Evolutionary conservation across 2,113 vertebrate species (phyloP), one percentile per base, ranked within the genome.

Genomic region (Corythoichthys intestinalis): DNA sequence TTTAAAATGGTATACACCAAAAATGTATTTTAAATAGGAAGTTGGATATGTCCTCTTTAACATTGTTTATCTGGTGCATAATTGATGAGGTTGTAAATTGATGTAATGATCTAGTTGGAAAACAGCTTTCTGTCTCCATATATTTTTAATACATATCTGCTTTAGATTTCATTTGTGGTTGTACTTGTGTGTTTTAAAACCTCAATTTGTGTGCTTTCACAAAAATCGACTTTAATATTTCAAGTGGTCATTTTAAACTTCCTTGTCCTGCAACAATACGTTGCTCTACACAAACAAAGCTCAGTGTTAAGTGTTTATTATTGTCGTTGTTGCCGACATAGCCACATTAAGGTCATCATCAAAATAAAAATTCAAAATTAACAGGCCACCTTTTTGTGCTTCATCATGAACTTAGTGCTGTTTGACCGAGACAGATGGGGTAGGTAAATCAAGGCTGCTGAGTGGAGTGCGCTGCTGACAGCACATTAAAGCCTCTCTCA

Each of bases 401-500:
- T 76, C 62, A 74, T 77, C 77, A 71, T 66, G 64, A 75, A 76
- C 78, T 85, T 85, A 77, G 81, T 85, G 75, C 74, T 74, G 77
- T 77, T 83, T 86, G 86, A 88, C 87, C 83, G 85, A 88, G 88
- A 88, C 89, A 90, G 87, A 90, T 90, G 90, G 88, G 77, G 76
- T 82, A 90, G 88, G 90, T 91, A 89, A 91, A 91, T 90, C 90
- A 88, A 86, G 86, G 87, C 87, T 86, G 86, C 86, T 89, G 87
- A 90, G 90, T 83, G 88, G 85, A 90, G 90, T 90, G 86, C 78
- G 63, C 82, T 77, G 86, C 84, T 92, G 90, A 91, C 90, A 91
- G 91, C 86, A 85, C 90, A 91, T 91, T 92, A 93, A 84, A 90
- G 87, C 88, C 82, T 88, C 87, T 88, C 88, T 87, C 83, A 88